Evolutionary conservation across 2,888 invertebrate genomes (phyloP).

Genomic region (Peribatodes rhomboidaria): DNA sequence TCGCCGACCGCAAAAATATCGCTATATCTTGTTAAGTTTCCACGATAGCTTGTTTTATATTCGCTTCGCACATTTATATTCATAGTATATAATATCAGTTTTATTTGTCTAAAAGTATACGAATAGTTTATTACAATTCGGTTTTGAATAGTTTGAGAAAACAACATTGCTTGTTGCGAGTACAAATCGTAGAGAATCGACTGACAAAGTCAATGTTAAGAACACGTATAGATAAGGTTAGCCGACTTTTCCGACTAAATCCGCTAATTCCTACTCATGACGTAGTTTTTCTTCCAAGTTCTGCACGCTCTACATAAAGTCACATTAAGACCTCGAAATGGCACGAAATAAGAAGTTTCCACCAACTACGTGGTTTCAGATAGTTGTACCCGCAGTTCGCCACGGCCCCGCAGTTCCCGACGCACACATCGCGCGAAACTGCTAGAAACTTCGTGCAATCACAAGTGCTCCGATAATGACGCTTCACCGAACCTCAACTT

Average conservation of each 20-base stretch:
- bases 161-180: neutral
- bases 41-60: constrained; percentile 34
- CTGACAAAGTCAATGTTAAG: neutral
- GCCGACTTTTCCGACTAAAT: neutral
- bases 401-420: constrained; percentile 46
- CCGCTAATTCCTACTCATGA: constrained; percentile 22
- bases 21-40: constrained; percentile 35
- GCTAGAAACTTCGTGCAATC: constrained; percentile 55
- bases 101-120: neutral
- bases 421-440: constrained; percentile 52
- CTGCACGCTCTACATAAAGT: constrained; percentile 34
- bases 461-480: constrained; percentile 62
- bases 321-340: constrained; percentile 38
- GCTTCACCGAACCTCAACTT: constrained; percentile 57
- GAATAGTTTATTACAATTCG: neutral
- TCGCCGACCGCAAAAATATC: constrained; percentile 49
- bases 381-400: constrained; percentile 52
- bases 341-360: constrained; percentile 44
- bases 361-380: constrained; percentile 55
- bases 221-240: neutral
- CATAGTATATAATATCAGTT: neutral
- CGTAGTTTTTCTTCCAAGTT: constrained; percentile 35
- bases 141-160: neutral
- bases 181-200: neutral
- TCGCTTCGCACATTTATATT: constrained; percentile 17